Conservation (phyloP, 1,140 invertebrate species). For the Trichonephila clavipes region DNA sequence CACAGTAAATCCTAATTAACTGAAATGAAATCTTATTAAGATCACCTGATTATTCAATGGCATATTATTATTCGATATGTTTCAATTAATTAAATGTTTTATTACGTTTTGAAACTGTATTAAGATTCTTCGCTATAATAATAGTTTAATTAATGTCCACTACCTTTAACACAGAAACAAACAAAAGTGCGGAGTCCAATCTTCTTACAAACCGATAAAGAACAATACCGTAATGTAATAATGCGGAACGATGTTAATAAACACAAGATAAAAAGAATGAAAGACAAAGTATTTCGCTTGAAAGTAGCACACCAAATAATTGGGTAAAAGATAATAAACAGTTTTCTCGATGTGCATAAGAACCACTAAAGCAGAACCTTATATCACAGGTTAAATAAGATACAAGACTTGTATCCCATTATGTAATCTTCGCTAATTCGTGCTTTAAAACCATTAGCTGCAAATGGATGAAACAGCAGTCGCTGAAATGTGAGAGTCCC, state of each 20-base stretch:
- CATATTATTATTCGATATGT: too few species aligned
- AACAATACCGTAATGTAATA: not conserved
- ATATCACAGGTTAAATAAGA: slow-evolving; percentile 51
- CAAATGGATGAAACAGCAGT: not conserved
- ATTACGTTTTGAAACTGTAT: too few species aligned
- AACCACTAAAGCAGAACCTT: slow-evolving; percentile 13
- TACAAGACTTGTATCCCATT: not conserved
- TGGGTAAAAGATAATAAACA: not conserved
- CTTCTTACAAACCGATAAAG: not conserved
- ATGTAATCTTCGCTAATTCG: slow-evolving; percentile 59
- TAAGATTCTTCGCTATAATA: too few species aligned
- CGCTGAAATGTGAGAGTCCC: slow-evolving; percentile 49
- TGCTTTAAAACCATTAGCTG: slow-evolving; percentile 64
- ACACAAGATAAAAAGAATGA: not conserved
- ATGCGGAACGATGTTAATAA: not conserved
- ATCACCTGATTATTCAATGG: too few species aligned
- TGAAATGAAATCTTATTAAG: too few species aligned
- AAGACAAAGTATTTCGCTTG: not conserved
- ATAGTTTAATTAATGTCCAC: too few species aligned
- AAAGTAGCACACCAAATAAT: not conserved
- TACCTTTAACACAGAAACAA: too few species aligned
- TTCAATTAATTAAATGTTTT: too few species aligned
- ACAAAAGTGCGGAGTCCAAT: too few species aligned
- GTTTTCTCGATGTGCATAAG: not conserved
- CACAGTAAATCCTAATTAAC: too few species aligned